phyloP scores from a whole-genome alignment of 2,113 vertebrate species.

The Brachionichthys hirsutus region DNA sequence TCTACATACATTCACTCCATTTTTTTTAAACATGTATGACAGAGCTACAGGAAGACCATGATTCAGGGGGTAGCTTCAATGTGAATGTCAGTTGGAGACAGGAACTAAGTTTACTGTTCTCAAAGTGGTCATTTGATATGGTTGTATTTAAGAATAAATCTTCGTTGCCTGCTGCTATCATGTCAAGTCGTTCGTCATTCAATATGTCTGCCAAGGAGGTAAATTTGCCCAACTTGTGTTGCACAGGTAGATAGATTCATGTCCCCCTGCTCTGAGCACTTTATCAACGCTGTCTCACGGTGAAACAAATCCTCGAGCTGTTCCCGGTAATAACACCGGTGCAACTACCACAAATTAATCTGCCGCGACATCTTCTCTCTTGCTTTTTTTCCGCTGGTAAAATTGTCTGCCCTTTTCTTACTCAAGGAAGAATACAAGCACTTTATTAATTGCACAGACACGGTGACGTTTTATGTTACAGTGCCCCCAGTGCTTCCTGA shows the following conservation, averaged over 20 bases:
- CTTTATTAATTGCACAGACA: conserved; percentile 56
- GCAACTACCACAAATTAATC: conserved; percentile 55
- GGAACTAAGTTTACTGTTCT: conserved; percentile 74
- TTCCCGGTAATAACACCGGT: conserved; percentile 58
- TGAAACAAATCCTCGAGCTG: conserved; percentile 63
- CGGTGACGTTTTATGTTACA: conserved; percentile 43
- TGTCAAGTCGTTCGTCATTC: conserved; percentile 73
- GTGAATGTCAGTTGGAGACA: conserved; percentile 66
- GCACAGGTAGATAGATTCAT: conserved; percentile 58
- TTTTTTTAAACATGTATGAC: conserved; percentile 43
- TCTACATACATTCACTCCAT: conserved; percentile 55
- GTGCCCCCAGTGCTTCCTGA: conserved; percentile 11
- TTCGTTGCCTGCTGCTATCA: conserved; percentile 68
- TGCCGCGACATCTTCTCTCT: conserved; percentile 57
- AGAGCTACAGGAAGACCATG: conserved; percentile 53
- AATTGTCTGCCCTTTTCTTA: conserved; percentile 49
- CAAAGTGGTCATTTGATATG: conserved; percentile 72
- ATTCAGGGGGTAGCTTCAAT: conserved; percentile 64
- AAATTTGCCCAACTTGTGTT: conserved; percentile 58
- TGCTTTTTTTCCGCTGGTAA: conserved; percentile 54
- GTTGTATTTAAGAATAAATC: conserved; percentile 76
- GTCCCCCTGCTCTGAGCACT: conserved; percentile 52
- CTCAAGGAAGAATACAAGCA: conserved; percentile 41
- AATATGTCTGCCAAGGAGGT: conserved; percentile 70
- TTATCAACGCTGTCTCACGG: conserved; percentile 50